phyloP scores from a whole-genome alignment of 2,797 vertebrate species.

The Sternarchorhynchus goeldii region DNA sequence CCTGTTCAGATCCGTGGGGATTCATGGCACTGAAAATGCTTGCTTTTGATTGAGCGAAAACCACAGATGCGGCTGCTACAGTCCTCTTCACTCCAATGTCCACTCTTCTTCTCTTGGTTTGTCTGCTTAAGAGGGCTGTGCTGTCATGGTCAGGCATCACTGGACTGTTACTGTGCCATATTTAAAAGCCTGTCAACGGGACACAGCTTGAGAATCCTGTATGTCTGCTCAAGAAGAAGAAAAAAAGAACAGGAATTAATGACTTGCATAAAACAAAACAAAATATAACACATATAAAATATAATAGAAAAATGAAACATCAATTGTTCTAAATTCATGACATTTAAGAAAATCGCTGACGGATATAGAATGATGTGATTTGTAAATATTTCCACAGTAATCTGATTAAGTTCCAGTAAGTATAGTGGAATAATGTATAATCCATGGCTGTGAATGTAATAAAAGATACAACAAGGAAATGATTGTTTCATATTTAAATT shows the following conservation, averaged over 20 bases:
- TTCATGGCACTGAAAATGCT: constrained; percentile 95
- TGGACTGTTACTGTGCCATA: constrained; percentile 91
- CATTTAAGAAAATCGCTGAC: not conserved
- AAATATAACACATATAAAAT: constrained; percentile 81
- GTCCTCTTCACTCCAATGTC: constrained; percentile 99
- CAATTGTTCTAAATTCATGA: not conserved
- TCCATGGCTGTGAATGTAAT: not conserved
- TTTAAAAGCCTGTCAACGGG: constrained; percentile 92
- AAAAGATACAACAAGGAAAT: not conserved
- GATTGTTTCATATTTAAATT: no score
- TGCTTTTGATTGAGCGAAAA: constrained; percentile 89
- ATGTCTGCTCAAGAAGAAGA: constrained; percentile 81
- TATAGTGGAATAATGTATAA: not conserved
- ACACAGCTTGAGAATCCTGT: constrained; percentile 86
- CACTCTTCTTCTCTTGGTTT: constrained; percentile 98
- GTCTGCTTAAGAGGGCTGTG: constrained; percentile 96
- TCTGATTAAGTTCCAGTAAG: no score
- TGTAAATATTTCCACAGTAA: not conserved
- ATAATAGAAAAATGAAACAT: constrained; percentile 71
- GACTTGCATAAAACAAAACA: constrained; percentile 84
- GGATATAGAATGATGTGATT: not conserved
- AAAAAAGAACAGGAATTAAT: constrained; percentile 88
- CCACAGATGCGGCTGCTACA: constrained; percentile 87
- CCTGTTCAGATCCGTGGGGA: constrained; percentile 91
- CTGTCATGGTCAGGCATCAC: constrained; percentile 99